Conservation (phyloP, 2,888 invertebrate species). For the Epicampocera succincta region DNA sequence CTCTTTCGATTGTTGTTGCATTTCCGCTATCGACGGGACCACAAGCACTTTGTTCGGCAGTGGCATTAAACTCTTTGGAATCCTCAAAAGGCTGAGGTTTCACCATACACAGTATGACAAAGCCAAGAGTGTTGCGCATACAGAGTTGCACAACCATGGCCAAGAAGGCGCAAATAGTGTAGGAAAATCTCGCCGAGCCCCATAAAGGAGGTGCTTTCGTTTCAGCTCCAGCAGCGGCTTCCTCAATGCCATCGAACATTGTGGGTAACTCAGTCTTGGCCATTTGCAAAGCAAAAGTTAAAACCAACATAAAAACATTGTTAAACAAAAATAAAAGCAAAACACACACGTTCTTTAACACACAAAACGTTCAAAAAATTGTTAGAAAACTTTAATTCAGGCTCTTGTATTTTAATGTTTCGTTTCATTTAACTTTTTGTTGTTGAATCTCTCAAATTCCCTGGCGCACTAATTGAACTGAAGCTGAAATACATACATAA, state of each 20-base stretch:
- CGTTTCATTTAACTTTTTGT: conserved; percentile 23
- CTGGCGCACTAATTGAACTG: conserved; percentile 46
- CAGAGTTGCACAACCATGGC: conserved; percentile 78
- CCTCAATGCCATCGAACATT: conserved; percentile 60
- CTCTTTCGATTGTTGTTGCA: conserved; percentile 25
- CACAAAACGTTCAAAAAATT: background rate
- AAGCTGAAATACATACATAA: conserved; percentile 19
- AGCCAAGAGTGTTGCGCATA: conserved; percentile 83
- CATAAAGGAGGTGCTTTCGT: conserved; percentile 72
- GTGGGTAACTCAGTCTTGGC: conserved; percentile 22
- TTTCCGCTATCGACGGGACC: conserved; percentile 44
- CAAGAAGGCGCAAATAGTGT: conserved; percentile 79
- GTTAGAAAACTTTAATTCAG: conserved; percentile 11
- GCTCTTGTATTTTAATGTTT: conserved; percentile 11
- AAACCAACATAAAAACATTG: conserved; percentile 38
- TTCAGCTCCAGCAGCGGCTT: conserved; percentile 43
- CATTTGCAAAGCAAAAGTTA: conserved; percentile 34
- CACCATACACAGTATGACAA: conserved; percentile 84
- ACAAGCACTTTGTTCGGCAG: conserved; percentile 23
- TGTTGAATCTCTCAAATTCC: conserved; percentile 59
- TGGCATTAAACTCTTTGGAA: background rate
- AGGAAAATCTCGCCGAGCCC: conserved; percentile 80
- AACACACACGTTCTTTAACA: background rate
- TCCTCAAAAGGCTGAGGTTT: conserved; percentile 75
- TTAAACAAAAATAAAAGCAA: background rate